Base-by-base conservation (phyloP, 2,888 invertebrate genomes). In the Eubasilissa splendida region DNA sequence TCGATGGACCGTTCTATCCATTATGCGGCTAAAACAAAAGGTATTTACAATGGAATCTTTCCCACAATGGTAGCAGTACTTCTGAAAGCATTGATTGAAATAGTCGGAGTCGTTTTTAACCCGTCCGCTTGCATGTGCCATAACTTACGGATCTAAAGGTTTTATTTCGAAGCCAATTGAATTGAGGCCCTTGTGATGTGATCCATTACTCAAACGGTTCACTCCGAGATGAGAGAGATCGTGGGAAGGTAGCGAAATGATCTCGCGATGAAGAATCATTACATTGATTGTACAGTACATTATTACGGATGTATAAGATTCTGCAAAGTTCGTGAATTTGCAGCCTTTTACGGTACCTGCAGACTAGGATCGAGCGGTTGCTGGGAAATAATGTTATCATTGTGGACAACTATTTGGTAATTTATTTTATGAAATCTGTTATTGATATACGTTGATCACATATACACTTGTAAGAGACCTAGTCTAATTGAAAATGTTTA, bases 11-110 rank as follows among this genome's bases (percentile, higher is more conserved):
- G 33, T 71, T 78, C 73, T 56, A 77, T 12, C 56, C 76, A 59
- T 76, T 80, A 80, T 63, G 76, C 76, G 80, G 81, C 52, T 81
- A 70, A 77, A 81, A 81, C 77, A 78, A 76, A 73, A 76, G 66
- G 63, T 58, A 42, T 75, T 74, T 79, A 73, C 70, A 79, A 73
- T 71, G 59, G 58, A 58, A 31, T 42, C 54, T 73, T 80, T 80
- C 80, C 77, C 80, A 80, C 80, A 80, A 71, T 58, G 14, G 52
- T 42, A 42, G 42, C 42, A 42, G 42, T 77, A 77, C 77, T 77
- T 77, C 77, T 77, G 77, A 77, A 50, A 73, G 71, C 60, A 65
- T 63, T 77, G 80, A 80, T 80, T 77, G 80, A 80, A 73, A 73
- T 73, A 73, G 71, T 73, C 56, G 54, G 56, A 56, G 54, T 58